A percentile compares a stretch with the other conserved stretches of the same genome.
Conservation (phyloP, 2,797 vertebrate species). For the Scomberomorus guttatus region DNA sequence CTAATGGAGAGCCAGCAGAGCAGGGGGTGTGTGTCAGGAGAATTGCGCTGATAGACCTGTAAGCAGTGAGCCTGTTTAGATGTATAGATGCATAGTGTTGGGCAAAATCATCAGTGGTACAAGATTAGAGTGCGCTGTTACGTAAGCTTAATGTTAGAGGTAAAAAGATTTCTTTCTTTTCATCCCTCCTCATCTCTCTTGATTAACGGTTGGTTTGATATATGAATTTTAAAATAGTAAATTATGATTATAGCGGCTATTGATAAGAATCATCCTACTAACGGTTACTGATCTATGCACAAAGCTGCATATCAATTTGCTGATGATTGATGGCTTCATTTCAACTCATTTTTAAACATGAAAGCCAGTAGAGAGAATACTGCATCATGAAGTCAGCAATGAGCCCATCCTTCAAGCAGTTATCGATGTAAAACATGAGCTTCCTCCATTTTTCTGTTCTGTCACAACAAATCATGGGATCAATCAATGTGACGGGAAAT, state of each 20-base stretch:
- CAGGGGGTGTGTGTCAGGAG: slow-evolving; percentile 30
- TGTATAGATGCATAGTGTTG: not conserved
- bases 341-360: slow-evolving; percentile 58
- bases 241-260: slow-evolving; percentile 35
- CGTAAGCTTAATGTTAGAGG: slow-evolving; percentile 3
- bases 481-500: slow-evolving; percentile 54
- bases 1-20: slow-evolving; percentile 76
- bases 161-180: not conserved
- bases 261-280: slow-evolving; percentile 44
- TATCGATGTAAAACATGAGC: slow-evolving; percentile 64
- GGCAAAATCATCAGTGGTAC: slow-evolving; percentile 3
- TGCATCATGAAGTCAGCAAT: slow-evolving; percentile 38
- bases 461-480: slow-evolving; percentile 76
- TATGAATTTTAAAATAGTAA: slow-evolving; percentile 30
- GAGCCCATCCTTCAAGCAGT: slow-evolving; percentile 45
- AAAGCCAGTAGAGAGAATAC: slow-evolving; percentile 23
- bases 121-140: slow-evolving; percentile 29
- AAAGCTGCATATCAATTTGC: slow-evolving; percentile 41
- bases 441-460: slow-evolving; percentile 57
- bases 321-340: slow-evolving; percentile 71
- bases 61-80: not conserved
- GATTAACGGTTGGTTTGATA: slow-evolving; percentile 39
- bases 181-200: not conserved
- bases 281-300: slow-evolving; percentile 53
- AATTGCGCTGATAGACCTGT: slow-evolving; percentile 10